Percentiles rank a stretch among this genome's conserved stretches.
These are phyloP conservation scores for Egretta garzetta DNA, from an alignment of 2,113 vertebrate genomes.

Conservation along the genomic window DNA sequence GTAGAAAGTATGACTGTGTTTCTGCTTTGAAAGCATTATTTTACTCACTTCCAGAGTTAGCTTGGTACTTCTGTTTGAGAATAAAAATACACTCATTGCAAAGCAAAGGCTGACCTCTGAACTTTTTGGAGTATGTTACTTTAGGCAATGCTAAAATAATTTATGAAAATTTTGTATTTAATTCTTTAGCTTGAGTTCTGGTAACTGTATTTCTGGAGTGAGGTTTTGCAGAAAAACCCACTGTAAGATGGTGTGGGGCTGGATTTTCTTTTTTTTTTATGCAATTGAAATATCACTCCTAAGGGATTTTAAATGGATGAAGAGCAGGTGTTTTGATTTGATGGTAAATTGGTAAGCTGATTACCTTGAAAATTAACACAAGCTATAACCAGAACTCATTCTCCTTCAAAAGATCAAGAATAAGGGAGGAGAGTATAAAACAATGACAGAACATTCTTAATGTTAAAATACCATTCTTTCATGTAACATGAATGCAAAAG, in stretches of 20 bases:
- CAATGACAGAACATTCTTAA: neutral
- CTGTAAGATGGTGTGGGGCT: neutral
- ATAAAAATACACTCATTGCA: neutral
- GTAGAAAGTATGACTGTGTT: neutral
- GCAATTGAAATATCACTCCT: neutral
- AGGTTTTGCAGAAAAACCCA: neutral
- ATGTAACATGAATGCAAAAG: neutral
- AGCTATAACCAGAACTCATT: neutral
- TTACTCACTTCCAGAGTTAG: neutral
- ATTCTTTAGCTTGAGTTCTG: neutral
- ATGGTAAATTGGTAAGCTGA: neutral
- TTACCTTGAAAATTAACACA: neutral
- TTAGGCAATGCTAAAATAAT: neutral
- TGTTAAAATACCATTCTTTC: neutral
- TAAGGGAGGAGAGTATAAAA: neutral
- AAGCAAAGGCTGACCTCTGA: neutral
- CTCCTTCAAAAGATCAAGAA: neutral
- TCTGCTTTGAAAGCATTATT: neutral
- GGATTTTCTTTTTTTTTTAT: neutral
- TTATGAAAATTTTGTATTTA: neutral
- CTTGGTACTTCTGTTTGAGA: neutral
- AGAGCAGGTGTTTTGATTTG: neutral
- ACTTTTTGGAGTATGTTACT: neutral
- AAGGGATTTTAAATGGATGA: neutral
- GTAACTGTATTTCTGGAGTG: neutral